Conservation (phyloP, 2,797 vertebrate species). For the Spondyliosoma cantharus region DNA sequence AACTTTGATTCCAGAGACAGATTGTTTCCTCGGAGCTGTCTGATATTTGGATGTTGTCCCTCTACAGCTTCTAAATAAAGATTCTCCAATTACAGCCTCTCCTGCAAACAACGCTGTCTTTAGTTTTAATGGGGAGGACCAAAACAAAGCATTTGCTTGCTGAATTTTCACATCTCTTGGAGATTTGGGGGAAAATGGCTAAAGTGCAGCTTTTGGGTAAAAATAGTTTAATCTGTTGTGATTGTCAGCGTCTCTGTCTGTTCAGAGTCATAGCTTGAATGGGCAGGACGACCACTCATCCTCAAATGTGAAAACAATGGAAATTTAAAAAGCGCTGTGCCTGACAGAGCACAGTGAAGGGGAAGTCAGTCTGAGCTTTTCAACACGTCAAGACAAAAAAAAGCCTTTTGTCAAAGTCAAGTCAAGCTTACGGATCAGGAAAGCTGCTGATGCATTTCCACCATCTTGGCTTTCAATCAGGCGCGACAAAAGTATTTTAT, state of each 20-base stretch:
- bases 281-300: background rate
- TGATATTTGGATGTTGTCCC: constrained; percentile 12
- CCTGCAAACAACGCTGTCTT: background rate
- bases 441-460: constrained; percentile 29
- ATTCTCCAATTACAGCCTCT: constrained; percentile 33
- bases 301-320: background rate
- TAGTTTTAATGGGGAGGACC: constrained; percentile 38
- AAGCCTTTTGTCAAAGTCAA: constrained; percentile 14
- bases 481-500: constrained; percentile 21
- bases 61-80: constrained; percentile 36
- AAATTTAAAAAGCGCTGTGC: background rate
- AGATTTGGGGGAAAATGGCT: background rate
- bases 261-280: background rate
- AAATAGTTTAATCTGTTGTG: constrained; percentile 18
- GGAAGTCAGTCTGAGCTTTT: background rate
- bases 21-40: constrained; percentile 4
- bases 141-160: constrained; percentile 24
- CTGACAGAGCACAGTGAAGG: constrained; percentile 8
- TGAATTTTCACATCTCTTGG: constrained; percentile 13
- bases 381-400: constrained; percentile 4
- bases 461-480: constrained; percentile 19
- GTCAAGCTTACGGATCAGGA: constrained; percentile 24
- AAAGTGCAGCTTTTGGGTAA: constrained; percentile 12
- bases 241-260: background rate
- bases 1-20: background rate